Base-by-base conservation (phyloP, 2,113 vertebrate genomes). In the Nothocercus nigrocapillus region DNA sequence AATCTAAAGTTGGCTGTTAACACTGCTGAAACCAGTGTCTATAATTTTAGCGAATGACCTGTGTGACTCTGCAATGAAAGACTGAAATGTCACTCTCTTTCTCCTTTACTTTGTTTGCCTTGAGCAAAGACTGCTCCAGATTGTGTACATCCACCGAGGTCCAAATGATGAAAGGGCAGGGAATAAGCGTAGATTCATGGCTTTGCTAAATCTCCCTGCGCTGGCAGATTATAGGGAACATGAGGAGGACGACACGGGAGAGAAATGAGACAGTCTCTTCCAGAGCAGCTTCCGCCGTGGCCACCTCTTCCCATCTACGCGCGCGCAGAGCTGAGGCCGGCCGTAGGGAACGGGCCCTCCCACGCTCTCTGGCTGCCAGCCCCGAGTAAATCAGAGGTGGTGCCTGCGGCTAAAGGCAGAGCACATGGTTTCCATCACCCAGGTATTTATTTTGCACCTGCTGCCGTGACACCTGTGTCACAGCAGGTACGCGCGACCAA, bases 71-170 rank as follows among this genome's bases (percentile, higher is more conserved):
- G 77, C 93, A 97, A 87, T 96, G 95, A 96, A 96, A 93, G 95
- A 94, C 95, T 95, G 95, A 97, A 97, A 97, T 97, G 94, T 95
- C 97, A 96, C 76, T 96, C 87, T 96, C 83, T 89, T 95, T 91
- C 88, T 96, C 59, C 62, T 88, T 95, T 90, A 94, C 95, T 91
- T 96, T 93, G 95, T 96, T 95, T 90, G 96, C 95, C 97, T 97
- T 97, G 94, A 97, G 96, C 96, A 96, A 97, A 97, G 96, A 82
- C 83, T 96, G 94, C 94, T 97, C 91, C 89, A 94, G 92, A 95
- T 95, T 94, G 94, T 96, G 95, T 93, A 95, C 93, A 81, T 92
- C 93, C 68, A 92, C 88, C 0, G 10, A 96, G 94, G 87, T 93
- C 97, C 97, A 81, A 80, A 90, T 85, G 94, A 96, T 94, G 93